These are phyloP conservation scores for Penaeus vannamei DNA, from an alignment of 1,140 invertebrate genomes.

Conservation along the genomic window DNA sequence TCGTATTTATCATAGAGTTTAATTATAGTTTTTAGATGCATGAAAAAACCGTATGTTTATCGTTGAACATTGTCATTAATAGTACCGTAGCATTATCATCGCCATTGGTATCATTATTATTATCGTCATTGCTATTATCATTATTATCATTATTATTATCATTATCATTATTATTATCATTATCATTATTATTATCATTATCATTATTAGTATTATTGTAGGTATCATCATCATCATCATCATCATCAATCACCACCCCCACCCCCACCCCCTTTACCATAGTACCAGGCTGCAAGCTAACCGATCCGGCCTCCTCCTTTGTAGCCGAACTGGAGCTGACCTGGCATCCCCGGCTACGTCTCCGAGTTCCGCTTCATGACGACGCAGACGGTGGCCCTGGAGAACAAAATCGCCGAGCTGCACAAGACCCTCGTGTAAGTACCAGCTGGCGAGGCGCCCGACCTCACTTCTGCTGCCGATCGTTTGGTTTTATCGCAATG, in stretches of 20 bases:
- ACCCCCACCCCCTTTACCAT: no score
- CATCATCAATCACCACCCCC: no score
- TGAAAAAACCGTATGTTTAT: neutral
- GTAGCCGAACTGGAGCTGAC: conserved; percentile 96
- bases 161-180: no score
- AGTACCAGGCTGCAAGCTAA: conserved; percentile 6
- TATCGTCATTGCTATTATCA: no score
- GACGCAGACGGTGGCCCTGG: conserved; percentile 93
- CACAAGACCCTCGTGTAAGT: conserved; percentile 84
- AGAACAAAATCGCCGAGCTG: conserved; percentile 88
- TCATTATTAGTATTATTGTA: no score
- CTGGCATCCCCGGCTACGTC: conserved; percentile 88
- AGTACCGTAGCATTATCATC: no score
- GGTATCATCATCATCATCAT: no score
- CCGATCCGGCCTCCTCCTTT: conserved; percentile 50
- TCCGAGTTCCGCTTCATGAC: conserved; percentile 97
- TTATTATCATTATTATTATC: no score
- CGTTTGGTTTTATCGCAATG: neutral
- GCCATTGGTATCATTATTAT: no score
- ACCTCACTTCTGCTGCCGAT: neutral
- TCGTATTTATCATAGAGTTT: no score
- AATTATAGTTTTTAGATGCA: no score
- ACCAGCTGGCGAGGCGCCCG: conserved; percentile 73
- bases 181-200: no score
- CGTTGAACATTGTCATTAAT: neutral